Evolutionary conservation across 2,113 vertebrate species (phyloP), one percentile per base, ranked within the genome.

Genomic region (Clupea harengus): DNA sequence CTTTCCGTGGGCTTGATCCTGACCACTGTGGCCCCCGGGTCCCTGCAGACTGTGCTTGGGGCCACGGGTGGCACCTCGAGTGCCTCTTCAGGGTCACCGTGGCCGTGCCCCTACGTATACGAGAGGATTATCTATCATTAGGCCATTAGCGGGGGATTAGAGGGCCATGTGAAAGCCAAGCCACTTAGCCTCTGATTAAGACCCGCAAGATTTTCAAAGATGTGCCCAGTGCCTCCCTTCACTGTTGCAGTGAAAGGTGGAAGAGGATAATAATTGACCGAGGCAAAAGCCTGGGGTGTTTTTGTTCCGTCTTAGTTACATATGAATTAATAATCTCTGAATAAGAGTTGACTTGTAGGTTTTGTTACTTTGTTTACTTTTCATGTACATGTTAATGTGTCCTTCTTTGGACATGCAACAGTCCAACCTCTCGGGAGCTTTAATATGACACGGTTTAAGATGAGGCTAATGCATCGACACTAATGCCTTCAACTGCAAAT

Each of bases 141-240:
- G 28, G 25, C 72, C 72, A 75, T 75, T 75, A 75, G 28, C 2
- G 9, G 9, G 72, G 15, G 72, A 20, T 75, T 39, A 75, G 25
- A 75, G 13, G 28, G 39, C 72, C 28, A 32, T 39, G 28, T 75
- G 28, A 75, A 20, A 32, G 2, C 28, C 28, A 11, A 10, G 32
- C 72, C 72, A 39, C 72, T 75, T 75, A 75, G 72, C 72, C 13
- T 39, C 28, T 75, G 72, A 75, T 75, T 75, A 75, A 75, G 28
- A 75, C 13, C 28, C 72, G 72, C 72, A 75, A 32, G 72, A 75
- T 75, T 75, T 11, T 49, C 47, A 49, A 49, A 49, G 47, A 49
- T 11, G 47, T 49, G 39, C 39, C 47, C 8, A 49, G 47, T 49
- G 47, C 6, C 47, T 2, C 47, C 47, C 47, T 6, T 28, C 47